phyloP scores from a whole-genome alignment of 2,888 invertebrate genomes.

The Epinotia nisella region DNA sequence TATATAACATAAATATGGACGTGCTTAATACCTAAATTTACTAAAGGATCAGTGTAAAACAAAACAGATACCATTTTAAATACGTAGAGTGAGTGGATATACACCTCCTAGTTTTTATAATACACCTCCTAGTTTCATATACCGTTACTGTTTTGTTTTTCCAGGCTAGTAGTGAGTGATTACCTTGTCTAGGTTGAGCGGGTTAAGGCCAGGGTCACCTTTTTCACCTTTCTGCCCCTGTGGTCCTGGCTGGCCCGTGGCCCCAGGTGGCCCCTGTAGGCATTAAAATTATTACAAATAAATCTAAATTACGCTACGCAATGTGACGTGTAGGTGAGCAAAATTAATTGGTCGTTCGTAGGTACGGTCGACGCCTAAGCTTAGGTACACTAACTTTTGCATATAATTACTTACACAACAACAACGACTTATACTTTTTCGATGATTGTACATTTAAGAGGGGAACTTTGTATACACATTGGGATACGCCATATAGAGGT shows the following conservation, averaged over 20 bases:
- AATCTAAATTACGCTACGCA: constrained; percentile 20
- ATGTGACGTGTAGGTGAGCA: neutral
- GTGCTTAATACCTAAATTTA: too few relatives aligned
- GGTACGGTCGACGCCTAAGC: neutral
- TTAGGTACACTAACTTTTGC: too few relatives aligned
- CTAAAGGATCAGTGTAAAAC: neutral
- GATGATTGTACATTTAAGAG: too few relatives aligned
- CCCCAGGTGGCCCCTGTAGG: constrained; percentile 88
- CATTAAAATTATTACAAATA: constrained; percentile 23
- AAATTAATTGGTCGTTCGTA: neutral
- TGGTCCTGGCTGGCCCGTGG: constrained; percentile 86
- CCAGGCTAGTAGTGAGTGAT: constrained; percentile 33
- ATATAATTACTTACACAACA: too few relatives aligned
- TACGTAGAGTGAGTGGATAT: neutral
- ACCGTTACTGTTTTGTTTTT: constrained; percentile 32
- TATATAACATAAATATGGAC: too few relatives aligned
- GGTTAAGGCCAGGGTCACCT: constrained; percentile 85
- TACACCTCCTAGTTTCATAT: neutral
- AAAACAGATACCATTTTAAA: neutral
- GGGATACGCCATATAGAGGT: too few relatives aligned
- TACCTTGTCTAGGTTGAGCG: constrained; percentile 76
- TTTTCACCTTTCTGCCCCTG: constrained; percentile 88
- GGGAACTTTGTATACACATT: too few relatives aligned
- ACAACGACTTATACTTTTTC: too few relatives aligned
- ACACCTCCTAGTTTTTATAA: neutral